Evolutionary conservation across 2,113 vertebrate genomes (phyloP).

Genomic region (Entosphenus tridentatus): DNA sequence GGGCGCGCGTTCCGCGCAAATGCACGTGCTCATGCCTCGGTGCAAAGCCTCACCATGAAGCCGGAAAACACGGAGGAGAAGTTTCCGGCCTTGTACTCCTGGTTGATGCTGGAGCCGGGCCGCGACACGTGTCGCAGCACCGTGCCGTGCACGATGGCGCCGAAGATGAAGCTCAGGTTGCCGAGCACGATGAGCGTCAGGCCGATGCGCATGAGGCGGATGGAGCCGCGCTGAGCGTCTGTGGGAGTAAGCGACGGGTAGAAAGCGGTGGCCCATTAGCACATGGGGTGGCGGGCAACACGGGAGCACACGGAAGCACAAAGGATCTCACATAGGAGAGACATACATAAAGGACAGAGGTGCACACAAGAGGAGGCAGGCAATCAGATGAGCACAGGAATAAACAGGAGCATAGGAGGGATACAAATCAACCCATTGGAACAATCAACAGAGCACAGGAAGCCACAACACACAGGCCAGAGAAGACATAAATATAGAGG

Average conservation of each 20-base stretch:
- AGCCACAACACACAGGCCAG: too few relatives aligned
- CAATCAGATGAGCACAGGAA: not conserved
- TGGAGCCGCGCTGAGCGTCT: slow-evolving; percentile 33
- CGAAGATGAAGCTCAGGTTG: slow-evolving; percentile 53
- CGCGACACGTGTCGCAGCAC: slow-evolving; percentile 59
- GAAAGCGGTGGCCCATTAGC: not conserved
- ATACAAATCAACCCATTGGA: too few relatives aligned
- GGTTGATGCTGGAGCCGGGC: slow-evolving; percentile 25
- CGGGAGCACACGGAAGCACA: not conserved
- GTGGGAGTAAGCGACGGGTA: not conserved
- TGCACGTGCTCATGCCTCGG: too few relatives aligned
- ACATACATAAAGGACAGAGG: too few relatives aligned
- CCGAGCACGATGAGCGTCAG: slow-evolving; percentile 52
- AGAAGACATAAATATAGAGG: not conserved
- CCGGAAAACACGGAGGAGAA: slow-evolving; percentile 57
- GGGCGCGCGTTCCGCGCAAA: too few relatives aligned
- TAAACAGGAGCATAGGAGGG: not conserved
- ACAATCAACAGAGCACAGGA: too few relatives aligned
- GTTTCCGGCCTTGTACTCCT: slow-evolving; percentile 44
- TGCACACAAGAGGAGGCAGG: too few relatives aligned
- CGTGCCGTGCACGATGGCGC: slow-evolving; percentile 59
- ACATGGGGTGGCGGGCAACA: not conserved
- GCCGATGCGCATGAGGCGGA: slow-evolving; percentile 42
- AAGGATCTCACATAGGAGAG: not conserved
- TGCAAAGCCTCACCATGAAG: slow-evolving; percentile 29